These are phyloP conservation scores for Gymnothorax reevesii DNA, from an alignment of 2,797 vertebrate species.

Conservation along the genomic window DNA sequence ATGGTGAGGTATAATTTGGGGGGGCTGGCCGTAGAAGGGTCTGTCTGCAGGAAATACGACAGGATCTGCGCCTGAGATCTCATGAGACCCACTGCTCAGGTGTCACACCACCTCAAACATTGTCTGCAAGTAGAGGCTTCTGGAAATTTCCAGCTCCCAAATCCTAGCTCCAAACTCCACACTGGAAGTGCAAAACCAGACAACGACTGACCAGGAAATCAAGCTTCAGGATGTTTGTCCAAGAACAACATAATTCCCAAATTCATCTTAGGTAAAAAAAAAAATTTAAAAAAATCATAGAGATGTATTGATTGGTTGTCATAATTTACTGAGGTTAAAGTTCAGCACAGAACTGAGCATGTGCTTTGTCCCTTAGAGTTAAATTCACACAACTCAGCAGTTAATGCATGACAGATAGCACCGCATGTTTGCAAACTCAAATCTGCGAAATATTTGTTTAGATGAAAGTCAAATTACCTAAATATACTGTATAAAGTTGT, in stretches of 20 bases:
- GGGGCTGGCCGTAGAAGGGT: too few species aligned
- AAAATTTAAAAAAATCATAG: neutral
- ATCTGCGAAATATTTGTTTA: neutral
- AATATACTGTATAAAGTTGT: neutral
- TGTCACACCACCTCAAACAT: too few species aligned
- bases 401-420: too few species aligned
- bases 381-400: too few species aligned
- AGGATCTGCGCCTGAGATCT: too few species aligned
- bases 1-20: neutral
- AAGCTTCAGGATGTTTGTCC: neutral
- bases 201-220: neutral
- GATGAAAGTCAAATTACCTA: neutral
- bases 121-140: neutral
- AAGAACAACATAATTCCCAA: neutral
- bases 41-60: too few species aligned
- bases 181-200: neutral
- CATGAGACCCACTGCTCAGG: too few species aligned
- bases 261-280: neutral
- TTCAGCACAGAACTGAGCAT: too few species aligned
- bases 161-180: too few species aligned
- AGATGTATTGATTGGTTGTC: neutral
- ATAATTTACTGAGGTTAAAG: neutral
- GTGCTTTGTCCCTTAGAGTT: too few species aligned
- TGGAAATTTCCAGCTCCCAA: neutral
- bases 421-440: neutral